These are phyloP conservation scores for Dinoponera quadriceps DNA, from an alignment of 1,140 invertebrate species.

Conservation along the genomic window DNA sequence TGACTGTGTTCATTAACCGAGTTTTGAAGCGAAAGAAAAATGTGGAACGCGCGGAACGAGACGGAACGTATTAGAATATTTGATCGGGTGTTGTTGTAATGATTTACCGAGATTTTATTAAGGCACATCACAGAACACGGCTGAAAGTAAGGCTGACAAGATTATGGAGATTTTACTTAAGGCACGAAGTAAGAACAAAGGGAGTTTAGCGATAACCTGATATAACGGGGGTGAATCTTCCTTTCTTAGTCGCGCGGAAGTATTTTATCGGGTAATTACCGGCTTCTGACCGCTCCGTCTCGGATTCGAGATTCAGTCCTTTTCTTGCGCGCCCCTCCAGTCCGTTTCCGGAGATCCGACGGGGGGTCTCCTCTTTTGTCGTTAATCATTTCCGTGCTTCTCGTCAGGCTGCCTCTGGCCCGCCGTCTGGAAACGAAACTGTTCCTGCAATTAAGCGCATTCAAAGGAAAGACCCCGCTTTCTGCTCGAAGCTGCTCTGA, in stretches of 20 bases:
- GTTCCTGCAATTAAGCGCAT: slow-evolving; percentile 77
- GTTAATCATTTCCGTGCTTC: slow-evolving; percentile 78
- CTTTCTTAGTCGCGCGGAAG: slow-evolving; percentile 50
- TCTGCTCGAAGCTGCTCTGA: slow-evolving; percentile 39
- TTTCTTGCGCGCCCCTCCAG: slow-evolving; percentile 17
- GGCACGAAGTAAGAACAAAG: slow-evolving; percentile 35
- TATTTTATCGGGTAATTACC: slow-evolving; percentile 65
- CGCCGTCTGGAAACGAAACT: slow-evolving; percentile 69
- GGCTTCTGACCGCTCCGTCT: slow-evolving; percentile 55
- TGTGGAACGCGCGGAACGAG: too few relatives aligned
- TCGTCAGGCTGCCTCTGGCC: slow-evolving; percentile 63
- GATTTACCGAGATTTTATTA: too few relatives aligned
- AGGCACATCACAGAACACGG: background rate
- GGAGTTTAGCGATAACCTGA: slow-evolving; percentile 51
- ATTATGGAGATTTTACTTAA: slow-evolving; percentile 47
- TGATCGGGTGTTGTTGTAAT: too few relatives aligned
- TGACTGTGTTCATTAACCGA: too few relatives aligned
- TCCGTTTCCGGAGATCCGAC: slow-evolving; percentile 62
- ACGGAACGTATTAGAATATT: too few relatives aligned
- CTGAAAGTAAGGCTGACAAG: background rate
- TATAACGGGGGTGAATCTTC: slow-evolving; percentile 42
- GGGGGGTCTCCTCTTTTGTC: slow-evolving; percentile 68
- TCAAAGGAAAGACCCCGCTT: slow-evolving; percentile 69
- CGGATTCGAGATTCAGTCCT: slow-evolving; percentile 65
- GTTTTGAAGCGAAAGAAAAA: too few relatives aligned